Evolutionary conservation across 1,140 invertebrate species (phyloP).

Genomic region (Acromyrmex echinatior): DNA sequence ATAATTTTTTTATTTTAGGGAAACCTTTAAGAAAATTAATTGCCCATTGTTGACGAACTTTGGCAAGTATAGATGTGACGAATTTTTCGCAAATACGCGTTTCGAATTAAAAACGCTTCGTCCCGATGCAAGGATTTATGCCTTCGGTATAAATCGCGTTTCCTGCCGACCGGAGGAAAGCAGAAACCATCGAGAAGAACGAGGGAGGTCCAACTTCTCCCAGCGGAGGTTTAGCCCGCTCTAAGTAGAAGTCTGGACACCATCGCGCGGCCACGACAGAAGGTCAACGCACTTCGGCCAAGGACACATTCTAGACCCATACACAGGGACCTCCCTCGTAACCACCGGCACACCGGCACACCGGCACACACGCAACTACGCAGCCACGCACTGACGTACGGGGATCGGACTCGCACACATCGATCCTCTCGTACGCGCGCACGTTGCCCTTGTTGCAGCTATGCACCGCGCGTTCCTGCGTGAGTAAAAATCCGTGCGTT

Average conservation of each 20-base stretch:
- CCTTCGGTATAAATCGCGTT: conserved; percentile 12
- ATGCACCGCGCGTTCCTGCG: conserved; percentile 46
- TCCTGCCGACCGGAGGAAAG: conserved; percentile 30
- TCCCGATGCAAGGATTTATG: neutral
- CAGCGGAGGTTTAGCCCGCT: conserved; percentile 76
- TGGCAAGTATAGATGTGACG: no score
- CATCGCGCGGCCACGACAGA: conserved; percentile 72
- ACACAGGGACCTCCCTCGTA: conserved; percentile 72
- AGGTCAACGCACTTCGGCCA: conserved; percentile 83
- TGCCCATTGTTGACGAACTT: neutral
- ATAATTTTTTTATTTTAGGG: no score
- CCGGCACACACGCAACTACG: conserved; percentile 25
- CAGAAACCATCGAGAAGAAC: conserved; percentile 40
- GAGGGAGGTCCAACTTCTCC: conserved; percentile 64
- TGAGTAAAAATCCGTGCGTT: neutral
- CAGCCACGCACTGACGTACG: neutral
- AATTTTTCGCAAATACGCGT: neutral
- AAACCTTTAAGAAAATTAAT: neutral
- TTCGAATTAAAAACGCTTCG: conserved; percentile 1
- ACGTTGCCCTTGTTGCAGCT: conserved; percentile 35
- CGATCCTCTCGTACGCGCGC: conserved; percentile 1
- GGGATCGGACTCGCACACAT: neutral
- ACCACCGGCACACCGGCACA: conserved; percentile 28
- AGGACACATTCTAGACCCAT: conserved; percentile 83
- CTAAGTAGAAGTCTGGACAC: conserved; percentile 74